These are phyloP conservation scores for Oophaga pumilio DNA, from an alignment of 2,113 vertebrate genomes.

Conservation along the genomic window DNA sequence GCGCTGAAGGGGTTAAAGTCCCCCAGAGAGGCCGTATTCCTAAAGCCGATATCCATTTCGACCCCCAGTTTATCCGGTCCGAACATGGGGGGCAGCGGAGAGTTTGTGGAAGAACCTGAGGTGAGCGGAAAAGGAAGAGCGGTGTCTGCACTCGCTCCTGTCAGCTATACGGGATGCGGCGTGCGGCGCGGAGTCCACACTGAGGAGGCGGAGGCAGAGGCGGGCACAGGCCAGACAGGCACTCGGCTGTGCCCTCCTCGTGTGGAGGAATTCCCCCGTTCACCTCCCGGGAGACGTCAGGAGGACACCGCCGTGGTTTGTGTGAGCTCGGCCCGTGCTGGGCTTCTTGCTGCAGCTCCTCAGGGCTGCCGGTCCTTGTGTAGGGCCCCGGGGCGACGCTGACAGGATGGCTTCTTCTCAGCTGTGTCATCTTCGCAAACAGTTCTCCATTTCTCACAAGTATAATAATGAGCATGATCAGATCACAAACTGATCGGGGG, in stretches of 20 bases:
- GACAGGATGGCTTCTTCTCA: too few species aligned
- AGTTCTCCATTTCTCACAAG: too few species aligned
- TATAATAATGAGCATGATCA: too few species aligned
- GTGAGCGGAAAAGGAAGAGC: not conserved
- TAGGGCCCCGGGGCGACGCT: too few species aligned
- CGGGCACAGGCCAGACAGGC: conserved; percentile 47
- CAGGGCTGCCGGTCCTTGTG: too few species aligned
- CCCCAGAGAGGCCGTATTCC: conserved; percentile 86
- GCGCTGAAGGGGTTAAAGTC: conserved; percentile 87
- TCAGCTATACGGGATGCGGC: not conserved
- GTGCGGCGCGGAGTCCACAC: conserved; percentile 1
- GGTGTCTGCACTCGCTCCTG: not conserved
- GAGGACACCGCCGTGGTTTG: not conserved
- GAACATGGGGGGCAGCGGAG: conserved; percentile 62
- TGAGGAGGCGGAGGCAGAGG: not conserved
- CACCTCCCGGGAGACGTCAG: not conserved
- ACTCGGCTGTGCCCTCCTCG: not conserved
- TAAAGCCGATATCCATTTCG: conserved; percentile 73
- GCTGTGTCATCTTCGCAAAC: too few species aligned
- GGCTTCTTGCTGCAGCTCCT: too few species aligned
- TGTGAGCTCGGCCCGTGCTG: too few species aligned
- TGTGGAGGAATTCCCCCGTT: not conserved
- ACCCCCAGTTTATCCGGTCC: conserved; percentile 62
- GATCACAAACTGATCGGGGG: too few species aligned
- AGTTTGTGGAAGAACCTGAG: conserved; percentile 31